A percentile compares a stretch with the other conserved stretches of the same genome.
phyloP scores from a whole-genome alignment of 2,113 vertebrate genomes.

The Plotosus lineatus region DNA sequence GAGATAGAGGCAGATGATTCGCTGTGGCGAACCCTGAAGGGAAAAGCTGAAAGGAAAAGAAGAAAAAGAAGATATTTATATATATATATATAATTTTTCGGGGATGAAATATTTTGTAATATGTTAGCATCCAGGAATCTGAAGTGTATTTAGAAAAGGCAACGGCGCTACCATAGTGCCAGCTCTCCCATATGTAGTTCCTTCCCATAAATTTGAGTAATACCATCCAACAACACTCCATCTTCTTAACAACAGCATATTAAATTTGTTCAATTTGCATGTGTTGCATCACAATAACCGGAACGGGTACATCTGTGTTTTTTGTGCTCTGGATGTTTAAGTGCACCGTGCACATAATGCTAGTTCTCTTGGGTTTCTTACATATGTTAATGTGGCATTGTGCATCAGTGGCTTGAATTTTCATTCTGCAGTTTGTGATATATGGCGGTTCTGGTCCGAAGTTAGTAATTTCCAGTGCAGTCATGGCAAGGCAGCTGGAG shows the following conservation, averaged over 20 bases:
- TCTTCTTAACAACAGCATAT: background rate
- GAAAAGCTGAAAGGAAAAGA: no score
- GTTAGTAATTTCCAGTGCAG: slow-evolving; percentile 21
- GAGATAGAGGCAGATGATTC: no score
- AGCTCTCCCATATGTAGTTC: background rate
- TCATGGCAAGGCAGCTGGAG: slow-evolving; percentile 17
- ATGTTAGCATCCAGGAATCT: no score
- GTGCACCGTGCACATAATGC: background rate
- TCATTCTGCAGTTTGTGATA: slow-evolving; percentile 43
- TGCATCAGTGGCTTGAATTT: slow-evolving; percentile 42
- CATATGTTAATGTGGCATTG: slow-evolving; percentile 49
- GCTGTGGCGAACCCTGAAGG: no score
- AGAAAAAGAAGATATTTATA: no score
- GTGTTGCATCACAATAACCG: background rate
- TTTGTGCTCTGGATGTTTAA: slow-evolving; percentile 32
- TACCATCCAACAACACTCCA: background rate
- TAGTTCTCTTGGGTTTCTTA: slow-evolving; percentile 20
- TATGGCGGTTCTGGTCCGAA: slow-evolving; percentile 12
- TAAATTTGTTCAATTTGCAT: background rate
- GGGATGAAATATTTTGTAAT: no score
- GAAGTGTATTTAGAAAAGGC: background rate
- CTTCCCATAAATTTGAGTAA: background rate
- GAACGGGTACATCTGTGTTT: slow-evolving; percentile 8
- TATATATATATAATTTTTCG: no score
- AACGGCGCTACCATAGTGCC: background rate